Conservation (phyloP, 2,888 invertebrate species). For the Cosmorhoe ocellata region DNA sequence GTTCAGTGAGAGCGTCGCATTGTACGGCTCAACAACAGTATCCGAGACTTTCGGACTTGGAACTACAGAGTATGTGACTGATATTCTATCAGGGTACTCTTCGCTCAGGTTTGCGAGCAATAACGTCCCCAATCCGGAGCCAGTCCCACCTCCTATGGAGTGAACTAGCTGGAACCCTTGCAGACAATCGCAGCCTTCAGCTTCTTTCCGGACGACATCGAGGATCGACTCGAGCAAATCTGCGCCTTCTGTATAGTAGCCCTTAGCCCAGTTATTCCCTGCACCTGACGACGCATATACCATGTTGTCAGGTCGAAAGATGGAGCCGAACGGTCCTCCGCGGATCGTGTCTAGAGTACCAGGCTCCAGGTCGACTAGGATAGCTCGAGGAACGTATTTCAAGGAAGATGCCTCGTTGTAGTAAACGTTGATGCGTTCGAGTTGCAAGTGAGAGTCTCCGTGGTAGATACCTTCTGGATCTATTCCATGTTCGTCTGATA, state of each 20-base stretch:
- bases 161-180: constrained; percentile 85
- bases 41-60: constrained; percentile 90
- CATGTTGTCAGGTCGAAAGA: constrained; percentile 88
- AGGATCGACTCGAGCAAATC: constrained; percentile 83
- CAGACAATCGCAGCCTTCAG: constrained; percentile 86
- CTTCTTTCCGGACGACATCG: constrained; percentile 82
- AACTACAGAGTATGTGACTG: constrained; percentile 86
- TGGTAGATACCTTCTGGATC: constrained; percentile 80
- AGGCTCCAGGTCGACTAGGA: constrained; percentile 67
- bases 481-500: constrained; percentile 90
- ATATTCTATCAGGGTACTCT: constrained; percentile 88
- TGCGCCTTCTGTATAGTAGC: constrained; percentile 86
- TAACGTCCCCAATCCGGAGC: constrained; percentile 88
- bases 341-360: constrained; percentile 84
- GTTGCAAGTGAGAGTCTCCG: constrained; percentile 86
- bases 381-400: constrained; percentile 66
- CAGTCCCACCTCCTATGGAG: constrained; percentile 88
- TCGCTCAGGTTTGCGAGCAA: constrained; percentile 85
- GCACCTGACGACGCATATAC: constrained; percentile 83
- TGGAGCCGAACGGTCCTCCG: constrained; percentile 83
- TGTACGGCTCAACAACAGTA: constrained; percentile 85
- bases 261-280: constrained; percentile 84
- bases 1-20: constrained; percentile 85
- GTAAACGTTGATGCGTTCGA: constrained; percentile 89
- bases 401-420: constrained; percentile 84